Evolutionary conservation across 2,888 invertebrate species (phyloP).

Genomic region (Pyrgus malvae): DNA sequence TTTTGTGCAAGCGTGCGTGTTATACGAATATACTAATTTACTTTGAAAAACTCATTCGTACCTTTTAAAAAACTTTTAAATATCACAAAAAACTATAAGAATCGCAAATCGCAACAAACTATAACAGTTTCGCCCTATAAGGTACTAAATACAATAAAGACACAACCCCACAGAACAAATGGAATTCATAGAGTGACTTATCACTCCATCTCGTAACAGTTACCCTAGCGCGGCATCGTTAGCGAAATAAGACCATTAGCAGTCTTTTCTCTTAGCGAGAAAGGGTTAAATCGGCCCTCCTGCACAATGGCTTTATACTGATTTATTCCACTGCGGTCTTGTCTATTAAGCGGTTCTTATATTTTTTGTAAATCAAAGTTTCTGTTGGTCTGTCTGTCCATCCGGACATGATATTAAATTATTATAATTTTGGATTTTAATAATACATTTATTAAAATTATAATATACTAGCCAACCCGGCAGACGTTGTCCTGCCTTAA

Average conservation of each 20-base stretch:
- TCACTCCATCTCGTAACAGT: slow-evolving; percentile 76
- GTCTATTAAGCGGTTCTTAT: background rate
- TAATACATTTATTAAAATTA: no score
- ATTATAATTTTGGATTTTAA: no score
- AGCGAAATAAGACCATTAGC: slow-evolving; percentile 80
- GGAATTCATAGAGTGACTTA: slow-evolving; percentile 72
- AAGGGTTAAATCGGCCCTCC: slow-evolving; percentile 78
- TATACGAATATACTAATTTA: no score
- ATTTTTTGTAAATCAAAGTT: background rate
- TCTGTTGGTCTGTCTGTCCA: no score
- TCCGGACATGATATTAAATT: no score
- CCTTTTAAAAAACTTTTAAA: no score
- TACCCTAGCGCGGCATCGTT: slow-evolving; percentile 71
- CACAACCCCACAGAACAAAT: slow-evolving; percentile 38
- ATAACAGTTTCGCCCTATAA: background rate
- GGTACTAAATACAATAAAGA: background rate
- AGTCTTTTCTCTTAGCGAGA: slow-evolving; percentile 77
- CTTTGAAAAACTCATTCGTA: no score
- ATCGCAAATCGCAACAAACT: no score
- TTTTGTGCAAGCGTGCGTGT: no score
- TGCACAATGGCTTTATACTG: slow-evolving; percentile 66
- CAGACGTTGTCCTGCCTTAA: no score
- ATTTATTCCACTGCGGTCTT: slow-evolving; percentile 19
- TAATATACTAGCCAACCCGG: no score
- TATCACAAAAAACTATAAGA: background rate